These are phyloP conservation scores for Petroica traversi DNA, from an alignment of 2,113 vertebrate genomes.

Conservation along the genomic window DNA sequence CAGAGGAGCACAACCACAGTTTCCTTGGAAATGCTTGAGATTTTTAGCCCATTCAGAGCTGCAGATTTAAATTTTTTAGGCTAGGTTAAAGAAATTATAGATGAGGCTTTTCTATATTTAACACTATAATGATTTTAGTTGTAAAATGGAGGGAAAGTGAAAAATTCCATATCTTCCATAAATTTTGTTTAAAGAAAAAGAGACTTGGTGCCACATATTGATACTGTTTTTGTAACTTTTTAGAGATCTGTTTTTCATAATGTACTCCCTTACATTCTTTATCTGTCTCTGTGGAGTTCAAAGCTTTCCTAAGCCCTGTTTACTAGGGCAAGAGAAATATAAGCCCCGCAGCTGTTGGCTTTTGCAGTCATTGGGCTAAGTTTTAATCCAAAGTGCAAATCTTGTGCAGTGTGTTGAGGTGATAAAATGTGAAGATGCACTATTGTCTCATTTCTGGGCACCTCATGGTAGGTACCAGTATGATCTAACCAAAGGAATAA, in stretches of 20 bases:
- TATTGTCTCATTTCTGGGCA: not conserved
- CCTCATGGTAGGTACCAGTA: not conserved
- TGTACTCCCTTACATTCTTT: not conserved
- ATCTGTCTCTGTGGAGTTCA: not conserved
- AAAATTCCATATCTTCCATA: not conserved
- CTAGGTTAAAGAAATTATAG: not conserved
- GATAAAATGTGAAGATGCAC: not conserved
- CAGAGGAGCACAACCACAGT: not conserved
- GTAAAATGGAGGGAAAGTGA: not conserved
- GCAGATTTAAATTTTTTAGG: not conserved
- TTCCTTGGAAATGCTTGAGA: not conserved
- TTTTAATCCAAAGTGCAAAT: not conserved
- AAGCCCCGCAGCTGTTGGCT: not conserved
- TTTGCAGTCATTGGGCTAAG: not conserved
- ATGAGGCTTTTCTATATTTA: not conserved
- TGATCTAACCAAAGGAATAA: not conserved
- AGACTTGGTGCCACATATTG: not conserved
- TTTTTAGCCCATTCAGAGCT: not conserved
- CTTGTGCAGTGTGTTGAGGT: not conserved
- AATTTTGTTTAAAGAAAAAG: not conserved
- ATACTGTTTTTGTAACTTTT: not conserved
- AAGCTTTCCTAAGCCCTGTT: not conserved
- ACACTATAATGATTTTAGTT: not conserved
- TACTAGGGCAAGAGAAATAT: not conserved
- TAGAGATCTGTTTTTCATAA: not conserved